Base-by-base conservation (phyloP, 1,140 invertebrate species). In the Chelonus insularis region DNA sequence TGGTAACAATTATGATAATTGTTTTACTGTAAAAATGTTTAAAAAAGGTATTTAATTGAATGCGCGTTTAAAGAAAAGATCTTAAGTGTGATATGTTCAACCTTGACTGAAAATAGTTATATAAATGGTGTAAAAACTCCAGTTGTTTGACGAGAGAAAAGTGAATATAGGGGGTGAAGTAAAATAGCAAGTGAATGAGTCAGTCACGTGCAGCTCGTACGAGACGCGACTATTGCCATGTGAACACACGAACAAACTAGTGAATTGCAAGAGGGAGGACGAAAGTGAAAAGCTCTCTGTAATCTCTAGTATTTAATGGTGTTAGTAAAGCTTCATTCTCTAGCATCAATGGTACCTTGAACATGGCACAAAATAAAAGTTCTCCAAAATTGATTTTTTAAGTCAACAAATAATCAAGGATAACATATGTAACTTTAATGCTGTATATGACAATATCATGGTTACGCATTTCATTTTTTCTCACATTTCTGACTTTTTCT, bases 171-270 rank as follows among this genome's bases (percentile, higher is more conserved):
- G 8, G 50, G 14, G 2, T 18, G 50, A 14, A 11, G 32, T 34
- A 36, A 39, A 52, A 52, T 25, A 34, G 25, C 12, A 14, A 12
- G 23, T 52, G 18, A 14, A 29, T 29, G 25, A 29, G 25, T 29
- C 25, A 65, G 65, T 68, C 72, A 72, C 71, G 68, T 70, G 68
- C 56, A 52, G 34, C 62, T 64, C 61, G 62, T 69, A 58, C 54
- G 57, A 60, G 48, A 25, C 14, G 37, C 32, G 39, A 9, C 12
- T 58, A 43, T 58, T 41, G 57, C 61, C 62, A 62, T 67, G 66
- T 60, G 60, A 59, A 51, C 60, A 48, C 65, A 65, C 61, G 66
- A 67, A 63, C 60, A 62, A 66, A 67, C 64, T 55, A 62, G 54
- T 18, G 67, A 57, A 67, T 63, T 64, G 62, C 64, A 50, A 64